Evolutionary conservation across 2,113 vertebrate species (phyloP).

Genomic region (Ptilorrhoa leucosticta): DNA sequence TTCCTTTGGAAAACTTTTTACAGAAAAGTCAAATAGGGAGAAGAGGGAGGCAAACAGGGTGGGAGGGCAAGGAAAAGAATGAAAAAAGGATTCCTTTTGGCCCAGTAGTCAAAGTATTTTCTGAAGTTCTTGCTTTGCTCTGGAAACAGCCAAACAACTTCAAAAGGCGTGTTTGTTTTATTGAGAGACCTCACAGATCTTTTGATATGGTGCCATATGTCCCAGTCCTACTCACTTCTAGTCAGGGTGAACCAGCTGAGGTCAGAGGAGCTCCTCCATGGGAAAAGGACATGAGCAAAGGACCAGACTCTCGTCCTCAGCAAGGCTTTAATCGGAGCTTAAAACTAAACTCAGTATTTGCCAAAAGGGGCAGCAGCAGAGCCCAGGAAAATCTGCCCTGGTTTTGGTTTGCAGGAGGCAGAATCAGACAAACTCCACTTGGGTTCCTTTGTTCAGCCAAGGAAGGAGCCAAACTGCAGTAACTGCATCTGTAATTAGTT

Average conservation of each 20-base stretch:
- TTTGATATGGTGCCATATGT: not conserved
- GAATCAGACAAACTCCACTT: not conserved
- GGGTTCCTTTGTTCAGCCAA: not conserved
- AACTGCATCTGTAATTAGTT: not conserved
- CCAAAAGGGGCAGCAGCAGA: not conserved
- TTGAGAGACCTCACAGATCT: not conserved
- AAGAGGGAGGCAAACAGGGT: not conserved
- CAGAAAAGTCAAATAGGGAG: not conserved
- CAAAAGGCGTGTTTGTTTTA: not conserved
- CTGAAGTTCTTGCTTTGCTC: conserved; percentile 39
- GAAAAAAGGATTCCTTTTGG: not conserved
- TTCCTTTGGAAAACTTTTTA: not conserved
- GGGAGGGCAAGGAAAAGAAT: not conserved
- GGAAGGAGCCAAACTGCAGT: not conserved
- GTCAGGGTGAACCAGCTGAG: not conserved
- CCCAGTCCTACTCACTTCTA: not conserved
- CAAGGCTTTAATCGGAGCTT: not conserved
- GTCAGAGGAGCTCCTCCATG: not conserved
- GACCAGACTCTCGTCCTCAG: not conserved
- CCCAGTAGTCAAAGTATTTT: not conserved
- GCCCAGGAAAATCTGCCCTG: not conserved
- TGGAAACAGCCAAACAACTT: conserved; percentile 45
- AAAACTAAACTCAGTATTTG: not conserved
- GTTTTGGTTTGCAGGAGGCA: not conserved
- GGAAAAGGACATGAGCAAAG: not conserved